Evolutionary conservation across 2,888 invertebrate species (phyloP).

Genomic region (Lasioglossum zephyrum): DNA sequence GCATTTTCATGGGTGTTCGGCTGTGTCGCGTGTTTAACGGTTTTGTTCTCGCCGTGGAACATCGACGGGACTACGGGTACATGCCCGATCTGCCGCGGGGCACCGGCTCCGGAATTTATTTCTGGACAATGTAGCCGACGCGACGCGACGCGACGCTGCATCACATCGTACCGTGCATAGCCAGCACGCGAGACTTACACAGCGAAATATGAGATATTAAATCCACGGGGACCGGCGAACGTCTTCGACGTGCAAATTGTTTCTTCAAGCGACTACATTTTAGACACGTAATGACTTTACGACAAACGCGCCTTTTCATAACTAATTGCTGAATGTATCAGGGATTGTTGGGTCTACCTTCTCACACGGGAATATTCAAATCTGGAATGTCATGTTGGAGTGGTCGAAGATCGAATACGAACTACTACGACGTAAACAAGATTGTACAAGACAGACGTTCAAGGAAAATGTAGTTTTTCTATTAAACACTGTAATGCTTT

Average conservation of each 20-base stretch:
- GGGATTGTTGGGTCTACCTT: background rate
- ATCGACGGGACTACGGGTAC: constrained; percentile 11
- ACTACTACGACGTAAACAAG: background rate
- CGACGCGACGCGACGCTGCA: background rate
- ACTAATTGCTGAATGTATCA: background rate
- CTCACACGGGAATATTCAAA: background rate
- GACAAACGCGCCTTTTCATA: background rate
- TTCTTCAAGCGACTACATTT: background rate
- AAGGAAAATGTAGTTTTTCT: background rate
- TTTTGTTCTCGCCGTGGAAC: constrained; percentile 15
- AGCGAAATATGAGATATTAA: background rate
- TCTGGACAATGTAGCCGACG: constrained; percentile 12
- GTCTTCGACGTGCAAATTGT: background rate
- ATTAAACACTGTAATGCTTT: background rate
- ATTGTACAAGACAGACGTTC: background rate
- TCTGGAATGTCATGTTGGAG: background rate
- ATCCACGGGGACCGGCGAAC: background rate
- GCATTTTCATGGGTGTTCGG: constrained; percentile 33
- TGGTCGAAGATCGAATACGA: background rate
- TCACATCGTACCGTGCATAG: background rate
- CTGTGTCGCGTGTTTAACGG: constrained; percentile 28
- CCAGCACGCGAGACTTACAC: background rate
- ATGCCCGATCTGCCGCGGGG: constrained; percentile 4
- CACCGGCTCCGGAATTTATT: constrained; percentile 9
- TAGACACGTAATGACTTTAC: background rate